Conservation (phyloP, 2,113 vertebrate species). For the Fukomys damarensis region DNA sequence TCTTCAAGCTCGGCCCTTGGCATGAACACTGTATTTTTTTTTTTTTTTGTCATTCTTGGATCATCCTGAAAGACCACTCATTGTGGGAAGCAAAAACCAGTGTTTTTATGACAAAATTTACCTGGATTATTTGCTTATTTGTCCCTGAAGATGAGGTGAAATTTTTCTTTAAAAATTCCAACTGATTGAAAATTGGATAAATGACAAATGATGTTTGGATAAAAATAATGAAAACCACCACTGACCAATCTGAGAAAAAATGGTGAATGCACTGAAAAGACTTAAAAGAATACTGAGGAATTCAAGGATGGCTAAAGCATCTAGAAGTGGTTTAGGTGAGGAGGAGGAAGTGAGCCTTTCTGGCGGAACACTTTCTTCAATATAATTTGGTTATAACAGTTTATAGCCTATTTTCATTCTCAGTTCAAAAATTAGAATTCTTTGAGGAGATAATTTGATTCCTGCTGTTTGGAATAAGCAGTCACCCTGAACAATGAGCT, state of each 20-base stretch:
- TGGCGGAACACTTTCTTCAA: neutral
- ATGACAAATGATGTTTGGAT: neutral
- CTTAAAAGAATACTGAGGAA: neutral
- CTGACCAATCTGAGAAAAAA: neutral
- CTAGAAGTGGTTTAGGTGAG: accelerated
- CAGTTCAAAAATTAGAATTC: neutral
- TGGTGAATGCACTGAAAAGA: neutral
- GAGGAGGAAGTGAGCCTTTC: accelerated
- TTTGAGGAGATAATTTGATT: neutral
- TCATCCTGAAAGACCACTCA: neutral
- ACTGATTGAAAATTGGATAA: neutral
- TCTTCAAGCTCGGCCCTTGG: no score
- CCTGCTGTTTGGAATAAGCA: neutral
- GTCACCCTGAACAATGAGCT: neutral
- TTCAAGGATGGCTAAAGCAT: neutral
- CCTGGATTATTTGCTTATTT: neutral
- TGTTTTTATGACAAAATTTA: neutral
- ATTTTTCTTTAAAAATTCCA: neutral
- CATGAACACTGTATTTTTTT: no score
- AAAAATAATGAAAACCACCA: neutral
- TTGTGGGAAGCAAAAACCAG: neutral
- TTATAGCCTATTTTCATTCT: neutral
- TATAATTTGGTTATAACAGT: neutral
- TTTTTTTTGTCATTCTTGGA: no score
- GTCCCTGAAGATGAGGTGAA: neutral